These are phyloP conservation scores for Aporophyla nigra DNA, from an alignment of 2,888 invertebrate genomes.

Conservation along the genomic window DNA sequence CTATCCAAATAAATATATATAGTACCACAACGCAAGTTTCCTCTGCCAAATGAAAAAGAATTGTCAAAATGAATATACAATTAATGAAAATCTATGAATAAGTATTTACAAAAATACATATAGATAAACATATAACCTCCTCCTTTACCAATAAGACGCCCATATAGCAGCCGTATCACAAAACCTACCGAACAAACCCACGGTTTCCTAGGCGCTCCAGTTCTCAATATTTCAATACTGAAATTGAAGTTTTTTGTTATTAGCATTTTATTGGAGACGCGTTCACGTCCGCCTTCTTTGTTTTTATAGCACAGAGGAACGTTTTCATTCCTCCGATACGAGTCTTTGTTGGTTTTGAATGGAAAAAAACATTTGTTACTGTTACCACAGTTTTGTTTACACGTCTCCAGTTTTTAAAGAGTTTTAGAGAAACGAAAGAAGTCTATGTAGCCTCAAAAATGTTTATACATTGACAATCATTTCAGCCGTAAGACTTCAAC, in stretches of 20 bases:
- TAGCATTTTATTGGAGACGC: conserved; percentile 62
- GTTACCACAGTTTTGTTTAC: not conserved
- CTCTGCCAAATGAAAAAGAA: no score
- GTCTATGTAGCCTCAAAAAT: no score
- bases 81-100: no score
- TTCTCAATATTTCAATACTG: conserved; percentile 61
- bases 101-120: no score
- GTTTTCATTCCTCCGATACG: conserved; percentile 18
- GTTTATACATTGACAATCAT: no score
- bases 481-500: no score
- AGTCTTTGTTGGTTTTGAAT: conserved; percentile 28
- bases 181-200: not conserved
- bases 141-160: not conserved
- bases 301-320: conserved; percentile 31
- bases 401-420: not conserved
- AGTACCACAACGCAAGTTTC: no score
- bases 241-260: conserved; percentile 62
- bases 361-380: not conserved
- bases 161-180: conserved; percentile 9
- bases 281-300: conserved; percentile 32
- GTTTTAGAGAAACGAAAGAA: not conserved
- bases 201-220: conserved; percentile 26
- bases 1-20: no score
- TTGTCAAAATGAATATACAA: no score
- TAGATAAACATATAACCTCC: no score